Evolutionary conservation across 2,113 vertebrate species (phyloP), one percentile per base, ranked within the genome.

Genomic region (Zosterops hypoxanthus): DNA sequence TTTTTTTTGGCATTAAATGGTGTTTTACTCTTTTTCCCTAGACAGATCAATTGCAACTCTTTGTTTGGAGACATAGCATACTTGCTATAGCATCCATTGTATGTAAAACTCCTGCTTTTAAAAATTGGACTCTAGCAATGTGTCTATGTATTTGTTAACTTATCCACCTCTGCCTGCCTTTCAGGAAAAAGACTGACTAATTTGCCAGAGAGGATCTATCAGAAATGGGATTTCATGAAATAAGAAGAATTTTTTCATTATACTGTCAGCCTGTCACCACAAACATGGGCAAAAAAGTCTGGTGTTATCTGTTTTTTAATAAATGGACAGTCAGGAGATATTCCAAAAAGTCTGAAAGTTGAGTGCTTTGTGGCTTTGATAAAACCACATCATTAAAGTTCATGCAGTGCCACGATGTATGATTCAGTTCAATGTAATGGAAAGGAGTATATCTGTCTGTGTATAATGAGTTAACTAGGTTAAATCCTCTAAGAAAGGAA

Each of bases 401-500:
- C 61, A 84, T 50, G 31, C 28, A 50, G 46, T 50, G 23, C 31
- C 50, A 52, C 28, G 53, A 57, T 29, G 12, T 86, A 64, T 84
- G 31, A 72, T 56, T 85, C 68, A 59, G 25, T 53, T 90, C 52
- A 82, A 17, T 81, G 64, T 80, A 76, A 91, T 46, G 29, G 28
- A 72, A 86, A 86, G 55, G 42, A 68, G n/a, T 28, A 5, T 88
- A 80, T 76, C 46, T 82, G n/a, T 79, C 66, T 92, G 42, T 29
- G 16, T 93, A 41, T 85, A 86, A 92, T 82, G 71, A 90, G 55
- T 85, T 87, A 79, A 68, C 78, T 57, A 81, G 50, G 71, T 87
- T 94, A 93, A 94, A 95, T 92, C 86, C 26, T 3, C 76, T 86
- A 88, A 91, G 60, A 95, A 90, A 94, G 47, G 72, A 90, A 41